phyloP scores from a whole-genome alignment of 2,888 invertebrate species.

The Ichneumoninae sp. region DNA sequence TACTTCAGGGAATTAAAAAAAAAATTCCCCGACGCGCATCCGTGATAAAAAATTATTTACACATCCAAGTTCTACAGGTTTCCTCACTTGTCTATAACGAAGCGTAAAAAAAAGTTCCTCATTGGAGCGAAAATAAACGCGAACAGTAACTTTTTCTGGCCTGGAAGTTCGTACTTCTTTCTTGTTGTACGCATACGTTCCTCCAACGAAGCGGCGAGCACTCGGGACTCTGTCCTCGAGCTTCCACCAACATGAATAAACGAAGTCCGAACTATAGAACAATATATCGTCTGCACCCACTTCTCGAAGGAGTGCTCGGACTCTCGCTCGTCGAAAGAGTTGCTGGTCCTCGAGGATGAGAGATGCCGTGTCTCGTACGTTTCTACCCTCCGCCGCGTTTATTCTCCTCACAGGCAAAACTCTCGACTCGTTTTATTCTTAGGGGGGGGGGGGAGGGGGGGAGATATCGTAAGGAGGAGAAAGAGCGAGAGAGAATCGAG shows the following conservation, averaged over 20 bases:
- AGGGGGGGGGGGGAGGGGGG: background rate
- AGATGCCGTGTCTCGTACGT: constrained; percentile 31
- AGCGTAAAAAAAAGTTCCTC: background rate
- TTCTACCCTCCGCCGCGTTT: constrained; percentile 36
- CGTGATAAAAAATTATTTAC: background rate
- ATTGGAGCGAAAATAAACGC: background rate
- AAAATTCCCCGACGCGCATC: background rate
- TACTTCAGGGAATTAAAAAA: background rate
- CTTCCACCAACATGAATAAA: background rate
- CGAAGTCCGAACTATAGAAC: constrained; percentile 16
- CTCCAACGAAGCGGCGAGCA: background rate
- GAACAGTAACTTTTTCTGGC: background rate
- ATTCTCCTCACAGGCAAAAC: constrained; percentile 44
- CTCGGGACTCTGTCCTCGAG: background rate
- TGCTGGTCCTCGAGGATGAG: constrained; percentile 39
- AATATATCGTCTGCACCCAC: constrained; percentile 17
- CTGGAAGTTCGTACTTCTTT: background rate
- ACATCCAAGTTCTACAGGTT: background rate
- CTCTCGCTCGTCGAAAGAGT: constrained; percentile 29
- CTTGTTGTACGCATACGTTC: background rate
- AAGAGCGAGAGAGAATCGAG: constrained; percentile 67
- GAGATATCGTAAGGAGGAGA: constrained; percentile 52
- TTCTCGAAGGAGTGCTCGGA: constrained; percentile 18
- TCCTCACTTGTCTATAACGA: background rate
- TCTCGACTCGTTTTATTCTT: constrained; percentile 22